A percentile compares a stretch with the other conserved stretches of the same genome.
phyloP scores from a whole-genome alignment of 2,888 invertebrate species.

The Melanargia galathea region DNA sequence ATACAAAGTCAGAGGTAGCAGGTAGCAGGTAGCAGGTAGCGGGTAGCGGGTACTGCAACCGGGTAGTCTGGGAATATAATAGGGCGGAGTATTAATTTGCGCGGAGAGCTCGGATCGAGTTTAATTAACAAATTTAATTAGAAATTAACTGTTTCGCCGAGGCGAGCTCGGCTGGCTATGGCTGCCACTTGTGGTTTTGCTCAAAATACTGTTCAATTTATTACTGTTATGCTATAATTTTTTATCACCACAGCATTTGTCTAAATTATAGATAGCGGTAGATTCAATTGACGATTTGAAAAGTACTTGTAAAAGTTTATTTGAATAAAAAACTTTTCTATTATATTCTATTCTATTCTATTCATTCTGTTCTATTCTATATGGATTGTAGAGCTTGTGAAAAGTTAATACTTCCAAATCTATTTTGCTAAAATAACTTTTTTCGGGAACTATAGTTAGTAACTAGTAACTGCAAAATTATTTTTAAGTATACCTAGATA shows the following conservation, averaged over 20 bases:
- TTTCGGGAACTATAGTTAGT: too few species aligned
- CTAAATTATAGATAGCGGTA: too few species aligned
- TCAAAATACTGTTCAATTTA: background rate
- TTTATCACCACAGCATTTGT: background rate
- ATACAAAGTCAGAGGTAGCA: background rate
- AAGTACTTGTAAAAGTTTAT: too few species aligned
- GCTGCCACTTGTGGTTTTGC: conserved; percentile 41
- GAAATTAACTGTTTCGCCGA: conserved; percentile 80
- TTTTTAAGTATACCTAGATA: too few species aligned
- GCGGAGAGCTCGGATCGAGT: conserved; percentile 66
- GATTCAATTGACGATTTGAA: too few species aligned
- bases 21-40: background rate
- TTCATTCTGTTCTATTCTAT: too few species aligned
- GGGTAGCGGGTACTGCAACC: conserved; percentile 10
- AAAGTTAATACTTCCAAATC: too few species aligned
- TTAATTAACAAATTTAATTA: conserved; percentile 84
- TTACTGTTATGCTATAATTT: background rate
- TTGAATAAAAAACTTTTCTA: too few species aligned
- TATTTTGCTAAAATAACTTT: too few species aligned
- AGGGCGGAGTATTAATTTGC: conserved; percentile 68
- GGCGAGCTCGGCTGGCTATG: conserved; percentile 52
- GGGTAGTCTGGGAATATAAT: conserved; percentile 51
- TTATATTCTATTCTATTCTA: too few species aligned
- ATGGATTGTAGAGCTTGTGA: too few species aligned
- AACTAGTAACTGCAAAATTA: too few species aligned